phyloP scores from a whole-genome alignment of 2,113 vertebrate genomes.

The Malurus melanocephalus region DNA sequence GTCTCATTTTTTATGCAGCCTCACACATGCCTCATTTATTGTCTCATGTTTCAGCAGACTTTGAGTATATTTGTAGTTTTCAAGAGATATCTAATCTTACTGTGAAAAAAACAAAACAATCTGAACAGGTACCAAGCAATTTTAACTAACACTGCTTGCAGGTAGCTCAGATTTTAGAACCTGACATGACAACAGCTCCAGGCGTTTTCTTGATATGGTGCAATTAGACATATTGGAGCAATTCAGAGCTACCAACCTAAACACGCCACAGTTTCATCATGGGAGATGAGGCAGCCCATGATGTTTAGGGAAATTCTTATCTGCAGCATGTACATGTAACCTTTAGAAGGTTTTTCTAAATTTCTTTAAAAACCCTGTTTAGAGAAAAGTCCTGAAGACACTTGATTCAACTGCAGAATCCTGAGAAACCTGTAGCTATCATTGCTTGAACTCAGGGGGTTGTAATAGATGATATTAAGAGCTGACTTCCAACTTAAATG shows the following conservation, averaged over 20 bases:
- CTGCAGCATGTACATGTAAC: not conserved
- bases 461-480: not conserved
- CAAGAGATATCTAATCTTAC: not conserved
- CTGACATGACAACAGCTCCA: not conserved
- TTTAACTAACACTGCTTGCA: not conserved
- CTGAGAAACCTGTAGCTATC: not conserved
- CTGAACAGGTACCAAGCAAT: not conserved
- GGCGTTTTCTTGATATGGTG: not conserved
- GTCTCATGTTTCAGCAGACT: not conserved
- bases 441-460: not conserved
- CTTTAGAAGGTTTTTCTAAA: not conserved
- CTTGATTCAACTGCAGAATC: not conserved
- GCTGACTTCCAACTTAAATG: not conserved
- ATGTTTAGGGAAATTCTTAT: not conserved
- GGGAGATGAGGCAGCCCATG: fast-evolving
- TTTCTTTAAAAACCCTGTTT: not conserved
- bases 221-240: not conserved
- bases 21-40: not conserved
- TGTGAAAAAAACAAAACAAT: not conserved
- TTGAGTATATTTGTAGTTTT: not conserved
- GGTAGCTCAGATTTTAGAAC: not conserved
- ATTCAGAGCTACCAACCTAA: not conserved
- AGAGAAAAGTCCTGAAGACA: not conserved
- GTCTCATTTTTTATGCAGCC: not conserved
- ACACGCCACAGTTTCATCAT: not conserved